A percentile compares a stretch with the other conserved stretches of the same genome.
phyloP scores from a whole-genome alignment of 2,888 invertebrate species.

The Synanthedon vespiformis region DNA sequence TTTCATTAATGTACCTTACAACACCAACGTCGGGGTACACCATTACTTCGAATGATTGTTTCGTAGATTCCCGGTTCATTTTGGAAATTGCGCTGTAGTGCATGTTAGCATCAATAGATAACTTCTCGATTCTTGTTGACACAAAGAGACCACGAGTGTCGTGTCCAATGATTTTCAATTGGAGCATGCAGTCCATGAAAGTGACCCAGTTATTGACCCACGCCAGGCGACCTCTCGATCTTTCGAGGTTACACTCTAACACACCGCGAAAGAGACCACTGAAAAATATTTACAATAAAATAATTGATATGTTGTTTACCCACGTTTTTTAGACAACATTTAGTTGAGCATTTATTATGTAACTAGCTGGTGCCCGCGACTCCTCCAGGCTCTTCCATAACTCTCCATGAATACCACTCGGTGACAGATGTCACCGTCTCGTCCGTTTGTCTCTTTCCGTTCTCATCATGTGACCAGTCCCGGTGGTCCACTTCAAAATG shows the following conservation, averaged over 20 bases:
- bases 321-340: too few relatives aligned
- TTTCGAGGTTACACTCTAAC: slow-evolving; percentile 60
- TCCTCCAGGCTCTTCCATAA: too few relatives aligned
- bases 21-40: slow-evolving; percentile 62
- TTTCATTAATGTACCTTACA: slow-evolving; percentile 52
- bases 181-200: slow-evolving; percentile 91
- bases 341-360: too few relatives aligned
- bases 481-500: too few relatives aligned
- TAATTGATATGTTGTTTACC: too few relatives aligned
- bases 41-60: slow-evolving; percentile 55
- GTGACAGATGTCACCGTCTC: too few relatives aligned
- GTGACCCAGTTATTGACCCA: slow-evolving; percentile 91
- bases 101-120: slow-evolving; percentile 76
- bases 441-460: too few relatives aligned
- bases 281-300: slow-evolving; percentile 5
- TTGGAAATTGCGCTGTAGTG: slow-evolving; percentile 65
- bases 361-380: too few relatives aligned
- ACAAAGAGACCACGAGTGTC: slow-evolving; percentile 78
- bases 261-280: slow-evolving; percentile 74
- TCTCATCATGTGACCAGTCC: too few relatives aligned
- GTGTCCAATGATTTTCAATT: slow-evolving; percentile 79
- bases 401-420: too few relatives aligned
- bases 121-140: slow-evolving; percentile 79
- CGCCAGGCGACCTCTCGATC: slow-evolving; percentile 60
- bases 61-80: slow-evolving; percentile 53